Evolutionary conservation across 2,888 invertebrate genomes (phyloP), one percentile per base, ranked within the genome.

Genomic region (Hartigia nigra): DNA sequence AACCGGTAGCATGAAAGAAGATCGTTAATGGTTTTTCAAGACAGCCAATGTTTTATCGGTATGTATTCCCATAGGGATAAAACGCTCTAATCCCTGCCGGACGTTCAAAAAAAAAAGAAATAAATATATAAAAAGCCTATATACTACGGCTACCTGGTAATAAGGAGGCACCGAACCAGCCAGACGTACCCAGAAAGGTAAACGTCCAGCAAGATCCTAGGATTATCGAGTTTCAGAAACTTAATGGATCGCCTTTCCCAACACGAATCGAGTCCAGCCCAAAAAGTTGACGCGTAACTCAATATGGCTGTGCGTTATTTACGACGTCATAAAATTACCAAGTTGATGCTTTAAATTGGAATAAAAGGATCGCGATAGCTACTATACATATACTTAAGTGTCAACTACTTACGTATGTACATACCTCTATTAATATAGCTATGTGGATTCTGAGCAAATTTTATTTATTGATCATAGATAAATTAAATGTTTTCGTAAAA

Each of bases 251-350:
- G 23, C 55, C 55, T 55, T 23, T 72, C 31, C 72, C 32, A 31
- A 34, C 14, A 23, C 72, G 72, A 12, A 23, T 12, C 23, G 23
- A 72, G 72, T 34, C 32, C 32, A 34, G 32, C 12, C 23, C 9
- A 34, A 14, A 34, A 32, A 72, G 72, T 88, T 86, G 89, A 90
- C 89, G 87, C 89, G 90, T 90, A 90, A 91, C 90, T 90, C 90
- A 87, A 88, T 90, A 88, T 89, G 86, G 84, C 83, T 83, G 83
- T 82, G 87, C 84, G 87, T 90, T 89, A 86, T 91, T 91, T 91
- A 91, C 89, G 91, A 88, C 85, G 86, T 87, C 89, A 88, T 91
- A 90, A 91, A 91, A 90, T 90, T 90, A 91, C 89, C 86, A 85
- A 88, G 87, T 88, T 89, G 90, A 91, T 89, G 88, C 87, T 87